Base-by-base conservation (phyloP, 2,888 invertebrate genomes). In the Temnothorax unifasciatus region DNA sequence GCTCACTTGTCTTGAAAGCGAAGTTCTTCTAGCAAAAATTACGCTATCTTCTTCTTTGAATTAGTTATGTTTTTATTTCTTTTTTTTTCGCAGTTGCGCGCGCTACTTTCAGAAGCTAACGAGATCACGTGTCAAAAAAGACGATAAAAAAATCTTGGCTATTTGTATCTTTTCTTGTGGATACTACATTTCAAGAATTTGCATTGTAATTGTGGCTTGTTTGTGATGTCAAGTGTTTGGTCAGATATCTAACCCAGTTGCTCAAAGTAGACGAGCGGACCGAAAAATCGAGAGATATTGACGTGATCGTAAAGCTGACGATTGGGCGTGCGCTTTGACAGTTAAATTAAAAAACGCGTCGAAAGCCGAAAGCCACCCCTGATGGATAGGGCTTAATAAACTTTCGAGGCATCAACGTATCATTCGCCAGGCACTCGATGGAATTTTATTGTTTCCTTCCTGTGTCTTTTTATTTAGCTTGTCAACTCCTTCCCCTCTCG, bases 351-450 rank as follows among this genome's bases (percentile, higher is more conserved):
- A 89, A 87, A 86, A 76, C 75, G 75, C 34, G 34, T 77, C 83
- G 87, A 82, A 83, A 74, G 63, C 75, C 64, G 64, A 85, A 89
- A 88, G 86, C 77, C 74, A 52, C 57, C 81, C 66, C 64, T 87
- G 89, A 85, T 69, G 69, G 82, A 86, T 84, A 82, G 87, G 73
- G 84, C 85, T 85, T 90, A 90, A 90, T 90, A 88, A 87, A 87
- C 64, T 89, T 90, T 85, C 82, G 85, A 85, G 86, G 71, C 74
- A 89, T 89, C 87, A 84, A 82, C 79, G 89, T 83, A 87, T 85
- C 89, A 87, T 86, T 81, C 66, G 83, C 38, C 54, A 50, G 29
- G 41, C 79, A 66, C 54, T 77, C 86, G 83, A 86, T 87, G 89
- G 77, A 59, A 66, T 89, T 89, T 88, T 89, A 89, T 87, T 87